phyloP scores from a whole-genome alignment of 2,797 vertebrate species.

The Kryptolebias ocellatus region DNA sequence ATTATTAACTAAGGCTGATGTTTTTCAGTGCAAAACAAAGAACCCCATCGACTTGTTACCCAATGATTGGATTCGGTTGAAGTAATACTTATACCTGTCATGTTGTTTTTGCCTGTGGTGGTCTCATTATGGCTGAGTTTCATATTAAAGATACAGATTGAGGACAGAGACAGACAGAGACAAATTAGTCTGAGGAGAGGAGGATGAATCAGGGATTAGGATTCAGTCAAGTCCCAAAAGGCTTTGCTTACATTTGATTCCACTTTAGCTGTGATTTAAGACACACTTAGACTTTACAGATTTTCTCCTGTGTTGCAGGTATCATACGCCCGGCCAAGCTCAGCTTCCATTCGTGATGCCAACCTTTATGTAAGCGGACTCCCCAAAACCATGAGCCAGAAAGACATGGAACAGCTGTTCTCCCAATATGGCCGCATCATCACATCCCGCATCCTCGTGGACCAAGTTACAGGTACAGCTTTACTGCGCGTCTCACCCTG shows the following conservation, averaged over 20 bases:
- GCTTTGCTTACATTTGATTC: too few species aligned
- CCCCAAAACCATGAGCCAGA: slow-evolving; percentile 96
- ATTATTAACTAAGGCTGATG: slow-evolving; percentile 42
- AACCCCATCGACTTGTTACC: slow-evolving; percentile 42
- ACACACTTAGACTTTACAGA: background rate
- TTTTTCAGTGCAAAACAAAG: slow-evolving; percentile 58
- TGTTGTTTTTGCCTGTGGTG: slow-evolving; percentile 12
- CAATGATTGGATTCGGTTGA: slow-evolving; percentile 44
- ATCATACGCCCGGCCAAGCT: slow-evolving; percentile 94
- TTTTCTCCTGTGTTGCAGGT: slow-evolving; percentile 78
- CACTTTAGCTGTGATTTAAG: background rate
- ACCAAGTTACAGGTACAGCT: slow-evolving; percentile 89
- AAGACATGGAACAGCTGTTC: slow-evolving; percentile 97
- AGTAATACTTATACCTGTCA: slow-evolving; percentile 27
- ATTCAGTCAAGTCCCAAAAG: too few species aligned
- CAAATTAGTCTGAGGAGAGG: slow-evolving; percentile 24
- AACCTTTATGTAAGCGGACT: slow-evolving; percentile 97
- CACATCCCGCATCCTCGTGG: slow-evolving; percentile 95
- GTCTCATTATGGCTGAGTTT: slow-evolving; percentile 28
- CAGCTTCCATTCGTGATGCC: slow-evolving; percentile 94
- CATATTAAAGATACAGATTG: slow-evolving; percentile 45
- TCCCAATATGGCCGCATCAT: slow-evolving; percentile 96
- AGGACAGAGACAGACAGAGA: slow-evolving; percentile 8
- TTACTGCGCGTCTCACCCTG: slow-evolving; percentile 45
- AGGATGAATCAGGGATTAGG: slow-evolving; percentile 26